Base-by-base conservation (phyloP, 2,888 invertebrate species). In the Chrysotoxum bicinctum region DNA sequence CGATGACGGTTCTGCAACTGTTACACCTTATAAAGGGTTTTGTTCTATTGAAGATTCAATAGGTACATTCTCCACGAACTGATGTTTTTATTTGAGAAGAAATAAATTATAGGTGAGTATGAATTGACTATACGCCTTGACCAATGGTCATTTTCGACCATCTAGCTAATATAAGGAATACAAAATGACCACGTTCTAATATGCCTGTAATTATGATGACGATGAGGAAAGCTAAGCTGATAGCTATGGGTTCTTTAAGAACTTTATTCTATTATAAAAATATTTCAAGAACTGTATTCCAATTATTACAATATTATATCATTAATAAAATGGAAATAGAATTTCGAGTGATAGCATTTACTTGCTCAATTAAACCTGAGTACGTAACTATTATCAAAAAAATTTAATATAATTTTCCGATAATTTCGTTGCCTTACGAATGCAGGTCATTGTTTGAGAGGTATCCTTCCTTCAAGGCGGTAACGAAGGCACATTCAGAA, bases 31-130 rank as follows among this genome's bases (percentile, higher is more conserved):
- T 35, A 72, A 80, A 73, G 66, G 54, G 35, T 23, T 60, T 12
- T 32, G 21, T 50, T n/a, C 50, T 10, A 16, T 10, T 45, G n/a
- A 12, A 6, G 30, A 52, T 5, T n/a, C 12, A 54, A 30, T 35
- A 32, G 1, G 14, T 66, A 6, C 16, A n/a, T 40, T 40, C 8
- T 3, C 16, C 43, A 1, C 26, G 48, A 68, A 70, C 64, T 45
- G 79, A 54, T 19, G 58, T 78, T 32, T 50, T n/a, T 30, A 14
- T 54, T 30, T 35, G 35, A 16, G 52, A 56, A 56, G 54, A 68
- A 72, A n/a, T n/a, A 77, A 77, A 81, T 81, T 72, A 85, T 85
- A 73, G 85, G 81, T 83, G 69, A 35, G 19, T 66, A 43, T 62
- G 30, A 72, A 50, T 64, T 54, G 77, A 69, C 37, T 69, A 26